A percentile compares a stretch with the other conserved stretches of the same genome.
phyloP scores from a whole-genome alignment of 2,113 vertebrate genomes.

The Nerophis lumbriciformis region DNA sequence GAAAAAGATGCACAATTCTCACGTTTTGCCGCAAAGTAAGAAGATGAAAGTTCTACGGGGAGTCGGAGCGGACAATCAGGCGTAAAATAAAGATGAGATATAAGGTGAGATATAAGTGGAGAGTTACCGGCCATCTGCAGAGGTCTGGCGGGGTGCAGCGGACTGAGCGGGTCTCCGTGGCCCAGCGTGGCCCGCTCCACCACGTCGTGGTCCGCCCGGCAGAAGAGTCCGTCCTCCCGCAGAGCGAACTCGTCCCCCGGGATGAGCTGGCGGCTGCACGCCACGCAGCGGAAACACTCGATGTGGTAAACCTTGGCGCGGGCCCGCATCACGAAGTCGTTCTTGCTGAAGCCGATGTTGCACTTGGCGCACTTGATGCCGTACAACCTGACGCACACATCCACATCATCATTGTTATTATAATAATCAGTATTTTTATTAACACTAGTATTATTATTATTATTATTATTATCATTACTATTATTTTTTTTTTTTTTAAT shows the following conservation, averaged over 20 bases:
- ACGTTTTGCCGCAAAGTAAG: no score
- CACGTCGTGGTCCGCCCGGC: conserved; percentile 93
- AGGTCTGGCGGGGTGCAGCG: conserved; percentile 85
- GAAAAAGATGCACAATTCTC: no score
- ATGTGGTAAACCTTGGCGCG: conserved; percentile 97
- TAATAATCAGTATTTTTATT: neutral
- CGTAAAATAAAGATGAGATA: no score
- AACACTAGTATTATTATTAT: neutral
- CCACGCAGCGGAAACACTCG: conserved; percentile 98
- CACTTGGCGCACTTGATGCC: conserved; percentile 98
- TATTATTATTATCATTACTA: no score
- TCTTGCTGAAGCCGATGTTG: conserved; percentile 98
- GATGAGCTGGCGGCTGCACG: conserved; percentile 97
- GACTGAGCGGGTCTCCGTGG: conserved; percentile 86
- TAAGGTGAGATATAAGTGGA: no score
- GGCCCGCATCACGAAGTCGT: conserved; percentile 97
- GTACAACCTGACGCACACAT: conserved; percentile 79
- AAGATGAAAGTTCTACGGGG: no score
- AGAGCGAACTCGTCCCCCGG: conserved; percentile 96
- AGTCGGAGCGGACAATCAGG: no score
- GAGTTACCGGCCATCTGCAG: conserved; percentile 96
- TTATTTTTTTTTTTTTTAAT: neutral
- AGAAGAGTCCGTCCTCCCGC: conserved; percentile 94
- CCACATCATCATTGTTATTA: neutral
- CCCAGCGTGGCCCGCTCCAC: conserved; percentile 90